Evolutionary conservation across 2,113 vertebrate genomes (phyloP), one percentile per base, ranked within the genome.

Genomic region (Ceratotherium simum): DNA sequence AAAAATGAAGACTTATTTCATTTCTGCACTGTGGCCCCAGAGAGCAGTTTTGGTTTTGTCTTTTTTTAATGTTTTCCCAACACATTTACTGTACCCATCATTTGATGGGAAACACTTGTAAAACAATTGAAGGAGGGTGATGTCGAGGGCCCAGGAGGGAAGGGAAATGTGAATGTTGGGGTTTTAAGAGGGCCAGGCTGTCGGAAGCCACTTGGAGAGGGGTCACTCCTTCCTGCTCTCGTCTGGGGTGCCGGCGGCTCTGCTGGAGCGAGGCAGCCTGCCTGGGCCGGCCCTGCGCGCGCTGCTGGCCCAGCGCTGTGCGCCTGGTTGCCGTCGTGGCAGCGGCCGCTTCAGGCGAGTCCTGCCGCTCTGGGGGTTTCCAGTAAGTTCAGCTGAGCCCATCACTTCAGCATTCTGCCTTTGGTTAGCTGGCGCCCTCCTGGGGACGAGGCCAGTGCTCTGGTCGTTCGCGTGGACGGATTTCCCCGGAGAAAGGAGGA

Each of bases 301-400:
- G 16, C 2, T 58, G 33, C 54, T 6, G 2, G 25, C 33, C 54
- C 2, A 3, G 4, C 8, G 0, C n/a, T 20, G 27, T n/a, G 39
- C 36, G 64, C 48, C 4, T 54, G 3, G 51, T 4, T 48, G 62
- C 58, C 21, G 29, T 9, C 8, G 25, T 0, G 23, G 23, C 17
- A 17, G 60, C 29, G 6, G 51, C 51, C 3, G 51, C 51, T 14
- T 0, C 5, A 4, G 14, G 0, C 4, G 1, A 2, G 29, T 9
- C n/a, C n/a, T 33, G 29, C 20, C 84, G 58, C 92, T 60, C 3
- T 46, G 17, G 39, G 14, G n/a, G 72, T 23, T 39, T 27, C 69
- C 16, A 3, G 36, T 8, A 3, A 11, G 21, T 48, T 39, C 36
- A 51, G 18, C 20, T 5, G 76, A n/a, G 42, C 20, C 51, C 33